These are phyloP conservation scores for Caenorhabditis elegans DNA, from an alignment of 1,140 invertebrate species.

Conservation along the genomic window DNA sequence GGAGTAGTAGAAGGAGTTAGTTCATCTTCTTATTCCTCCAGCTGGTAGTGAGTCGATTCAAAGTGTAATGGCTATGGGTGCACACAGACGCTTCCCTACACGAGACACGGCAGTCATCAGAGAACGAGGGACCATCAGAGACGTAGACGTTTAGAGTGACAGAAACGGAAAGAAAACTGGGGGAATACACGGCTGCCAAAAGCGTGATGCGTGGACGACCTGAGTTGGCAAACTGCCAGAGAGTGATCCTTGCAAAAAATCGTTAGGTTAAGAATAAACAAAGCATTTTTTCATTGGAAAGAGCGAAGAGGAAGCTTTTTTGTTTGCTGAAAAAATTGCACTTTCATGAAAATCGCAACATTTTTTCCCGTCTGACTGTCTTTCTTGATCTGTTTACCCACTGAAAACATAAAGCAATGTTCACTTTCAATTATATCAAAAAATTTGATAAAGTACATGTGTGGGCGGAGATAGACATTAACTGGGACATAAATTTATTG, in stretches of 20 bases:
- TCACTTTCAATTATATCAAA: too few relatives aligned
- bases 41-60: neutral
- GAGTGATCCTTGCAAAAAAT: neutral
- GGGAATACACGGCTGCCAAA: neutral
- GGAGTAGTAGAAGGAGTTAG: neutral
- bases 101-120: neutral
- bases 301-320: neutral
- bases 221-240: neutral
- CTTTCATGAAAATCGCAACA: neutral
- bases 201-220: neutral
- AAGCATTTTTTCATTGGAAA: neutral
- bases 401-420: too few relatives aligned
- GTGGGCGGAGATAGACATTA: neutral
- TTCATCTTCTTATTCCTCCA: slow-evolving; percentile 10
- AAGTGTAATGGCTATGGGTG: slow-evolving; percentile 2
- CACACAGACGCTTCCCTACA: neutral
- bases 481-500: neutral
- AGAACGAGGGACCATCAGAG: neutral
- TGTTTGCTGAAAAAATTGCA: neutral
- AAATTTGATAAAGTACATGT: neutral
- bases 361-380: neutral
- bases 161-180: neutral
- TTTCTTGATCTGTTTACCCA: neutral
- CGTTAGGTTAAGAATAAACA: neutral
- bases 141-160: neutral